Evolutionary conservation across 1,140 invertebrate genomes (phyloP).

Genomic region (silkworm (Bombyx mori)): ASM3026992v2 NC_085125.1:10888501-10889000

Average conservation of each 20-base stretch:
- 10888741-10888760: conserved; percentile 49
- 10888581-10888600: no score
- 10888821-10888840: conserved; percentile 68
- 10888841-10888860: conserved; percentile 61
- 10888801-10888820: conserved; percentile 63
- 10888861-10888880: conserved; percentile 53
- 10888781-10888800: conserved; percentile 59
- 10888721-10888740: no score
- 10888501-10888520: no score
- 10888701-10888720: no score
- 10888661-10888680: no score
- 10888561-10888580: no score
- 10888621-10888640: no score
- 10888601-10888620: no score
- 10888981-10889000: conserved; percentile 66
- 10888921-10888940: conserved; percentile 73
- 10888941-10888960: conserved; percentile 74
- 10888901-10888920: conserved; percentile 61
- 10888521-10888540: no score
- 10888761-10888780: conserved; percentile 61
- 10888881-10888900: conserved; percentile 29
- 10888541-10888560: no score
- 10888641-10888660: no score
- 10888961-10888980: conserved; percentile 67
- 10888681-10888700: no score